Percentiles rank a stretch among this genome's conserved stretches.
Conservation (phyloP, 2,113 vertebrate species). For the Ptilorrhoa leucosticta region DNA sequence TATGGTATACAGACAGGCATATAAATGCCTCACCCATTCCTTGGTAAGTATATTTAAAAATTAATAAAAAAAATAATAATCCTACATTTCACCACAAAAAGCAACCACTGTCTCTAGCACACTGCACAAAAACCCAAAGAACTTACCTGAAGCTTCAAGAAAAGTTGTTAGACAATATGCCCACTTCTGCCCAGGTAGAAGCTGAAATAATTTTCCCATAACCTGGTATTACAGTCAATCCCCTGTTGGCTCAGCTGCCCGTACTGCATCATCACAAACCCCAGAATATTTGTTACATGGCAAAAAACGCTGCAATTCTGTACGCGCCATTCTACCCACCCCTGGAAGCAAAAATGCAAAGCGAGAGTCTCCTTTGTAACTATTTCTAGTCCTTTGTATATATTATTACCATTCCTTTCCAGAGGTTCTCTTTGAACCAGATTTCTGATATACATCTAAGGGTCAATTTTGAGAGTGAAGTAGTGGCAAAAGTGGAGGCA, state of each 20-base stretch:
- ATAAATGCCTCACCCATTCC: neutral
- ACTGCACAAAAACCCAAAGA: fast-evolving
- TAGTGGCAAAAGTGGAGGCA: neutral
- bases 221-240: neutral
- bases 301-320: neutral
- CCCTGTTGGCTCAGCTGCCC: neutral
- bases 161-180: neutral
- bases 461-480: neutral
- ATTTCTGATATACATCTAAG: neutral
- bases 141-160: neutral
- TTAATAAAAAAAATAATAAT: neutral
- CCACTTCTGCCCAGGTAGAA: neutral
- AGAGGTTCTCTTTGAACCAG: neutral
- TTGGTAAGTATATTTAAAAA: neutral
- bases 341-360: neutral
- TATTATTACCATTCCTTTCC: neutral
- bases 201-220: neutral
- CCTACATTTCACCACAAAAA: neutral
- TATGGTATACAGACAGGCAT: neutral
- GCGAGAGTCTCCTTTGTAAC: neutral
- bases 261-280: neutral
- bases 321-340: neutral
- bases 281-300: neutral
- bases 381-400: neutral
- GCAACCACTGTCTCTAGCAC: neutral